Percentiles rank a stretch among this genome's conserved stretches.
These are phyloP conservation scores for Drepanosiphum platanoidis DNA, from an alignment of 2,888 invertebrate species.

Conservation along the genomic window DNA sequence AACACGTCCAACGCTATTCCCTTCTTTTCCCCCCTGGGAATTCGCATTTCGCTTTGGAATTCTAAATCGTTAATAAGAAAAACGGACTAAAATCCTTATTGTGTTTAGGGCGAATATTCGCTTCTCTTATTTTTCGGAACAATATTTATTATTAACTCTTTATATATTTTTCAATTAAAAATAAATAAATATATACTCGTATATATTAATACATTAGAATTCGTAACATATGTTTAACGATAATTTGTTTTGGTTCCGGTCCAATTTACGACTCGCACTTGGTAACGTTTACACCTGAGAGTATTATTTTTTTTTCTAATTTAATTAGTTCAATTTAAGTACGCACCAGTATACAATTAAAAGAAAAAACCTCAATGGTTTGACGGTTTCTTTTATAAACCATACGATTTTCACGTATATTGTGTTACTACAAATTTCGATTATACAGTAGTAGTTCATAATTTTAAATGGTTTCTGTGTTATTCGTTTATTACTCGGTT, in stretches of 20 bases:
- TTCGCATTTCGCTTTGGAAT: slow-evolving; percentile 10
- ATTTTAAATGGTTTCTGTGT: too few species aligned
- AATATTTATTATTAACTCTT: neutral
- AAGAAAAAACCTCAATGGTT: too few species aligned
- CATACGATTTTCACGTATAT: too few species aligned
- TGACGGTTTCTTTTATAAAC: too few species aligned
- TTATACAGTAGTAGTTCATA: too few species aligned
- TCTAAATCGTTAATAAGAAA: neutral
- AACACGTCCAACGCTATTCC: slow-evolving; percentile 17
- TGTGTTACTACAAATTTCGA: too few species aligned
- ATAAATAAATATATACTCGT: neutral
- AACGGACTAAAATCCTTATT: neutral
- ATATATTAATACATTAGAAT: neutral
- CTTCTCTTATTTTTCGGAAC: neutral
- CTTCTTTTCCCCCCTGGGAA: neutral
- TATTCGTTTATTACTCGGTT: too few species aligned
- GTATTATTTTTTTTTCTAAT: too few species aligned
- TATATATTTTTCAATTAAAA: neutral
- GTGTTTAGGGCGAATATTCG: neutral
- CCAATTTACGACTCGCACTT: neutral
- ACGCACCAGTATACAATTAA: too few species aligned
- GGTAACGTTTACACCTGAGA: too few species aligned
- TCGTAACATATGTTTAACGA: neutral
- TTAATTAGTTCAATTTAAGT: too few species aligned
- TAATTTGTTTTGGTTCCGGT: neutral